Base-by-base conservation (phyloP, 2,888 invertebrate species). In the Sisyra nigra region DNA sequence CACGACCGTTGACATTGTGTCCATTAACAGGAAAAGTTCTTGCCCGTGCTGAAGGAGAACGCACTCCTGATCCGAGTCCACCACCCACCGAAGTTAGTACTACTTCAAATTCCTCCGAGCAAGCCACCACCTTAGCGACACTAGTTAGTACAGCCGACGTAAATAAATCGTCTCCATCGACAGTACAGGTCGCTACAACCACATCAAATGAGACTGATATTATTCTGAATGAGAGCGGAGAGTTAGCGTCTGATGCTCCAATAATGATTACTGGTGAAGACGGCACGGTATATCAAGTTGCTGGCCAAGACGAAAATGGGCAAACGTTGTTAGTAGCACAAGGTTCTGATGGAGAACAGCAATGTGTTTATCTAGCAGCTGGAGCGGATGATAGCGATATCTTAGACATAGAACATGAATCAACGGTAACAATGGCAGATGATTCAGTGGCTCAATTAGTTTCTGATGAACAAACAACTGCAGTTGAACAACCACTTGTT, bases 191-290 rank as follows among this genome's bases (percentile, higher is more conserved):
- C 44, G 66, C 68, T 48, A 59, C 65, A 18, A 69, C 70, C 48
- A 65, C 66, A 24, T 66, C 67, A n/a, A 69, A 69, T 48, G 65
- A 71, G 32, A 76, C 77, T 51, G 76, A 76, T 40, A 71, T 72
- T 17, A 58, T 71, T 45, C 54, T 68, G 24, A 62, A 67, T 36
- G 56, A 58, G 3, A 55, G 53, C 0, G 55, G 55, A 7, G 57
- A 58, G 24, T 50, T 54, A 43, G 47, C 61, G 38, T 51, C 52
- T 3, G 72, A 76, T 19, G 70, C 75, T 47, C 76, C 85, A 11
- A 72, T 86, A 47, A 74, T 85, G 54, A 84, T 86, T 33, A 77
- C 84, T 1, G 85, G 85, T 0, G 86, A 86, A 51, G 86, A 87
- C 54, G 86, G 87, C n/a, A 76, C 80, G 1, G 69, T 82, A 8